Percentiles rank a stretch among this genome's conserved stretches.
These are phyloP conservation scores for Drosophila siamana DNA, from an alignment of 2,888 invertebrate genomes.

Conservation along the genomic window DNA sequence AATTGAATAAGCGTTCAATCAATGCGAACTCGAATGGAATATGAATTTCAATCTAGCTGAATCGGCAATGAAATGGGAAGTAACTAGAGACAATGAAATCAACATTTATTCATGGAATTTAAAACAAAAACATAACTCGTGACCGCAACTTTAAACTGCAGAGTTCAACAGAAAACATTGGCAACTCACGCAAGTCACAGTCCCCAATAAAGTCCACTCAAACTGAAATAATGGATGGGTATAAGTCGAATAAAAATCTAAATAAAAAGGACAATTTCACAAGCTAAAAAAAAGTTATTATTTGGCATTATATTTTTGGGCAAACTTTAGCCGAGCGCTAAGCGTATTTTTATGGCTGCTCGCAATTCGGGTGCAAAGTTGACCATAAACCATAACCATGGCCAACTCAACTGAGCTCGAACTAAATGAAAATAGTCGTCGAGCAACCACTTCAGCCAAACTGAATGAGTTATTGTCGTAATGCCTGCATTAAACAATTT, in stretches of 20 bases:
- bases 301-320: conserved; percentile 62
- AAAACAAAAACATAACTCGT: neutral
- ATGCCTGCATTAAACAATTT: conserved; percentile 31
- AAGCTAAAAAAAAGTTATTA: conserved; percentile 50
- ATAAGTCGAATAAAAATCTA: conserved; percentile 50
- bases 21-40: conserved; percentile 11
- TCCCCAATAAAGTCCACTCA: conserved; percentile 33
- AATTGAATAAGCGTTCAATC: conserved; percentile 40
- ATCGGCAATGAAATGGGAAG: neutral
- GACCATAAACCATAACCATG: conserved; percentile 64
- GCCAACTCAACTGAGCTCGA: conserved; percentile 44
- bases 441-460: conserved; percentile 16
- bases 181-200: conserved; percentile 27
- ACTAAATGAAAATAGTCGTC: conserved; percentile 56
- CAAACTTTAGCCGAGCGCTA: conserved; percentile 55
- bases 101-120: neutral
- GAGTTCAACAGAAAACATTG: conserved; percentile 19
- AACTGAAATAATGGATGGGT: conserved; percentile 59
- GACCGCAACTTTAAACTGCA: neutral
- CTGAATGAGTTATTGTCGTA: conserved; percentile 15
- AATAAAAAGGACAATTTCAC: conserved; percentile 49
- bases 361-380: conserved; percentile 21
- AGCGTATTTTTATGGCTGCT: conserved; percentile 67
- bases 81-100: neutral
- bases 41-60: conserved; percentile 6